These are phyloP conservation scores for Alfaro cultratus DNA, from an alignment of 2,797 vertebrate species.

Conservation along the genomic window DNA sequence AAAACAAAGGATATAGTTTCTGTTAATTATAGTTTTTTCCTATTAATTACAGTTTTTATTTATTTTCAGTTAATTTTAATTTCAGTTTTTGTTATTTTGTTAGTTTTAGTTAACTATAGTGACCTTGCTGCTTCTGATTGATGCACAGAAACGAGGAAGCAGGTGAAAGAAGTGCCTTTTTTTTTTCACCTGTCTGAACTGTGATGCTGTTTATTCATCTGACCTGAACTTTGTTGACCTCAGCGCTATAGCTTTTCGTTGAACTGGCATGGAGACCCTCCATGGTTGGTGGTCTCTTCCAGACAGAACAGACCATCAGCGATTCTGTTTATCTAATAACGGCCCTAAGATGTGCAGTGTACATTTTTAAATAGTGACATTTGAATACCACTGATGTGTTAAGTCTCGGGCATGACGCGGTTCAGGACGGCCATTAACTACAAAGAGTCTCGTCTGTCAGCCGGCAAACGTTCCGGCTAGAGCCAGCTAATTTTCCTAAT, in stretches of 20 bases:
- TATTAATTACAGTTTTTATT: no score
- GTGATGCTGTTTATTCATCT: background rate
- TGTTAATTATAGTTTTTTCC: no score
- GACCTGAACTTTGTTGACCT: slow-evolving; percentile 8
- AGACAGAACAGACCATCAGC: slow-evolving; percentile 54
- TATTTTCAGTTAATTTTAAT: no score
- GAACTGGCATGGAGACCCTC: slow-evolving; percentile 45
- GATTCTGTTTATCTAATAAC: slow-evolving; percentile 72
- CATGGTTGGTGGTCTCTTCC: slow-evolving; percentile 75
- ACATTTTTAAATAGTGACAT: slow-evolving; percentile 75
- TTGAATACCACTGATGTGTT: slow-evolving; percentile 81
- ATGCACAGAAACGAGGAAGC: background rate
- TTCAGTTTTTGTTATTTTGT: no score
- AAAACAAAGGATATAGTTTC: no score
- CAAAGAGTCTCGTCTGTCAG: slow-evolving; percentile 77
- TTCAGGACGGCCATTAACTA: slow-evolving; percentile 80
- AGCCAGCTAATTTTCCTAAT: slow-evolving; percentile 78
- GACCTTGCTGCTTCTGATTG: background rate
- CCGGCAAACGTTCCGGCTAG: slow-evolving; percentile 75
- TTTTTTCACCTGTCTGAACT: background rate
- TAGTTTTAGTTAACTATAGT: no score
- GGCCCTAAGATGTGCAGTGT: slow-evolving; percentile 65
- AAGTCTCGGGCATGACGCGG: slow-evolving; percentile 68
- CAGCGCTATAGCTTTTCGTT: slow-evolving; percentile 7
- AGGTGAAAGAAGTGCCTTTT: background rate